Percentiles rank a stretch among this genome's conserved stretches.
These are phyloP conservation scores for Phoebastria nigripes DNA, from an alignment of 2,797 vertebrate species.

Conservation along the genomic window DNA sequence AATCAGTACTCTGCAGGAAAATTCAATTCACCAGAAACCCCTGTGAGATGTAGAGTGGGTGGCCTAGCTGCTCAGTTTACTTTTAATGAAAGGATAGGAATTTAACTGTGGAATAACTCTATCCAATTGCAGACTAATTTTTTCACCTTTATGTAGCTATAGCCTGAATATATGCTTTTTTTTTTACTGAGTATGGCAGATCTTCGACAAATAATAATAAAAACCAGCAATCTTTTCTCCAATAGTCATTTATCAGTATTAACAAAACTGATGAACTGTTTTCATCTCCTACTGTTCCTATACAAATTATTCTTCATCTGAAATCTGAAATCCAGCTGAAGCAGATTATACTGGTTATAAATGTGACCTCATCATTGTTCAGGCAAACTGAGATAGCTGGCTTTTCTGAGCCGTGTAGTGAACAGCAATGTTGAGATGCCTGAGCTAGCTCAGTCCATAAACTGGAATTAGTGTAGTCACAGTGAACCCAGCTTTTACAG, in stretches of 20 bases:
- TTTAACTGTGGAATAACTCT: not conserved
- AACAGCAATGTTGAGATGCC: not conserved
- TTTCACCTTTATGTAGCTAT: not conserved
- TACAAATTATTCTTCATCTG: not conserved
- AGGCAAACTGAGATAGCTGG: not conserved
- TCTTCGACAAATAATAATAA: not conserved
- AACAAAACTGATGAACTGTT: not conserved
- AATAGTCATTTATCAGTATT: not conserved
- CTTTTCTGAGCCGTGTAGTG: not conserved
- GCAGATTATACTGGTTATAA: not conserved
- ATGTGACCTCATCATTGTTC: not conserved
- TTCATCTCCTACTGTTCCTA: not conserved
- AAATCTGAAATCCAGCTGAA: not conserved
- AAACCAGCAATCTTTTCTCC: not conserved
- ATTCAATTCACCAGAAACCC: not conserved
- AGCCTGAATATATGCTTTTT: not conserved
- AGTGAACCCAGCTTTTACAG: not conserved
- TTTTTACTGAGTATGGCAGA: not conserved
- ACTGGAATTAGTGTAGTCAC: not conserved
- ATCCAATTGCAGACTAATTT: not conserved
- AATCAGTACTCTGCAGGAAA: not conserved
- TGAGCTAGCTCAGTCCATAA: not conserved
- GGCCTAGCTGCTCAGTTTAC: not conserved
- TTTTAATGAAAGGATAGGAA: not conserved
- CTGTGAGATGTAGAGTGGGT: not conserved